phyloP scores from a whole-genome alignment of 1,140 invertebrate species.

The Helicoverpa zea region DNA sequence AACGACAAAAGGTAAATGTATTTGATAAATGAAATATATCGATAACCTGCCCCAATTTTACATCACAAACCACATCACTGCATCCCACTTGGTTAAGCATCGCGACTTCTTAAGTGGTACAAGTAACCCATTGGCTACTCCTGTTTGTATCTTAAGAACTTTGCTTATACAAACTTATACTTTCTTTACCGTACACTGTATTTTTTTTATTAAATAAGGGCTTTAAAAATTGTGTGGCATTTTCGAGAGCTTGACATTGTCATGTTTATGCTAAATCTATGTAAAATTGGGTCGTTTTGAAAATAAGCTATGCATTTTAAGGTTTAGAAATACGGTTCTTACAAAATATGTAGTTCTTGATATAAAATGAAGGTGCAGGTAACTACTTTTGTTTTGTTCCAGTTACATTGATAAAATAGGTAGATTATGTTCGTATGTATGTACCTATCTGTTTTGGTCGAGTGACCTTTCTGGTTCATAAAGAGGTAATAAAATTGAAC shows the following conservation, averaged over 20 bases:
- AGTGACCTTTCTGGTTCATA: background rate
- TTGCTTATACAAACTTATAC: background rate
- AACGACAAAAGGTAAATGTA: too few species aligned
- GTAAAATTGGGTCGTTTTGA: too few species aligned
- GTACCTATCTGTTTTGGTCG: background rate
- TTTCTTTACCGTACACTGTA: slow-evolving; percentile 3
- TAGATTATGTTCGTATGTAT: too few species aligned
- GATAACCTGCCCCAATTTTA: background rate
- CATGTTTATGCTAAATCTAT: too few species aligned
- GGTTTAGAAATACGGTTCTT: too few species aligned
- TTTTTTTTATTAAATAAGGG: background rate
- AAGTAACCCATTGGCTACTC: slow-evolving; percentile 73
- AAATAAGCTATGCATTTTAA: too few species aligned
- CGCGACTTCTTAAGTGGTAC: slow-evolving; percentile 66
- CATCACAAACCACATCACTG: slow-evolving; percentile 49
- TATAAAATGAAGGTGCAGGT: too few species aligned
- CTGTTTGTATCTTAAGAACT: slow-evolving; percentile 70
- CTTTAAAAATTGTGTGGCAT: background rate
- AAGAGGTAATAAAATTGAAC: slow-evolving; percentile 24
- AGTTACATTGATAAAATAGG: too few species aligned
- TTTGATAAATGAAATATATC: too few species aligned
- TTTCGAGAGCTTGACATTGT: background rate
- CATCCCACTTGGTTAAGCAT: slow-evolving; percentile 51
- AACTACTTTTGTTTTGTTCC: too few species aligned
- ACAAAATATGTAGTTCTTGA: too few species aligned